Evolutionary conservation across 2,113 vertebrate genomes (phyloP), one percentile per base, ranked within the genome.

Genomic region (Chloropsis hardwickii): DNA sequence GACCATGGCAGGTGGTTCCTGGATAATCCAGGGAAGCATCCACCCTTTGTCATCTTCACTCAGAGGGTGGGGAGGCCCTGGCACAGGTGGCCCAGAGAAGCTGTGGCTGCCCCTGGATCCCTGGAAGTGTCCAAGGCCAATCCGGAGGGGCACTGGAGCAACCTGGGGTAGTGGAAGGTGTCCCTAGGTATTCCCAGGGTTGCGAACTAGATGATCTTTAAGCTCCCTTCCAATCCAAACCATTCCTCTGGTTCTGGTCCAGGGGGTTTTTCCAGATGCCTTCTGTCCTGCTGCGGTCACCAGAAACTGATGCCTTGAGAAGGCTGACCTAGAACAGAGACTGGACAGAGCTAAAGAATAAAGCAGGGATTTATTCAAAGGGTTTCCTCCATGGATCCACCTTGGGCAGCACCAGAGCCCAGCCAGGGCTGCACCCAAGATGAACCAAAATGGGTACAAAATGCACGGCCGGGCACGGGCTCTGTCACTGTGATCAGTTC

Each of bases 61-160:
- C 33, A 29, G 39, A 56, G 40, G 12, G 1, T 21, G 35, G 0
- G 0, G 17, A 42, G 11, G 8, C 6, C 11, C 35, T 69, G 54
- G 47, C n/a, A 76, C 47, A 47, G 47, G 9, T 0, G 25, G 2
- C 25, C 16, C 70, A 7, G 54, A 8, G 51, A 14, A 73, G 14
- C 5, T 76, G 25, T 33, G 47, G 54, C 24, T 89, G 20, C 6
- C 8, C 39, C 17, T 57, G 58, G 24, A 45, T 53, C 39, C n/a
- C 29, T 69, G 48, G 40, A 35, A 35, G 6, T 28, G 31, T 42
- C 9, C 42, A 56, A 27, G 27, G 14, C 12, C 35, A 42, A 0
- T 1, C 3, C 56, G 40, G 35, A 61, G 5, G 10, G 25, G 21
- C 3, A 3, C 17, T 47, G 15, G 48, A 48, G 11, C 10, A 42